Base-by-base conservation (phyloP, 2,113 vertebrate species). In the Eulemur macaco region DNA sequence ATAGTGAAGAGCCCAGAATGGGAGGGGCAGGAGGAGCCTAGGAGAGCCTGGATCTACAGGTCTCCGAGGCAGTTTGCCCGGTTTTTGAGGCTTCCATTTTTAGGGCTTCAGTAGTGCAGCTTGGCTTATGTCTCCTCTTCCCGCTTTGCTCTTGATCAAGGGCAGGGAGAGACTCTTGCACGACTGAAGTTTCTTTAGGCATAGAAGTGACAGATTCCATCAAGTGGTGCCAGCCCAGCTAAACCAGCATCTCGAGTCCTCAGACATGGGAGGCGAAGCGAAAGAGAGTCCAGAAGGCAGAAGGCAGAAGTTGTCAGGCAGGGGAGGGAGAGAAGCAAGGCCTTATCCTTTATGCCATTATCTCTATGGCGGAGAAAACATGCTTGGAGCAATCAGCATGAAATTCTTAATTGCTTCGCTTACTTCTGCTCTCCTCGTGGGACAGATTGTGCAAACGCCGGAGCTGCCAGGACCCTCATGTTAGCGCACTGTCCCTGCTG, bases 381-480 rank as follows among this genome's bases (percentile, higher is more conserved):
- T 98, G 99, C 99, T 99, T 98, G 98, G 98, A 99, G 99, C 99
- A 99, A 99, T 99, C 99, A 99, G 99, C 99, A 98, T 99, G 99
- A 99, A 99, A 99, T 99, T 99, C 98, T 98, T 99, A 99, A 99
- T 99, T 99, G 99, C 99, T 98, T 98, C 98, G 95, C 99, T 99
- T 98, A 98, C 99, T 99, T 98, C 98, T 98, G 98, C 98, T 97
- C 98, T 97, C 98, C 99, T 99, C 99, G 23, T 98, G 99, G 99
- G 99, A 99, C 98, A 97, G 98, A 98, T 98, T 97, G 98, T 98
- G 96, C 90, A 68, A 97, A 94, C 23, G 97, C 97, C 86, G 71
- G 98, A 97, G 98, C 98, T 98, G 97, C 99, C 98, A 98, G 99
- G 98, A 98, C 99, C 98, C 97, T 97, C 95, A 2, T 97, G 97